Conservation (phyloP, 2,888 invertebrate genomes). For the Trissoscelio sp. region DNA sequence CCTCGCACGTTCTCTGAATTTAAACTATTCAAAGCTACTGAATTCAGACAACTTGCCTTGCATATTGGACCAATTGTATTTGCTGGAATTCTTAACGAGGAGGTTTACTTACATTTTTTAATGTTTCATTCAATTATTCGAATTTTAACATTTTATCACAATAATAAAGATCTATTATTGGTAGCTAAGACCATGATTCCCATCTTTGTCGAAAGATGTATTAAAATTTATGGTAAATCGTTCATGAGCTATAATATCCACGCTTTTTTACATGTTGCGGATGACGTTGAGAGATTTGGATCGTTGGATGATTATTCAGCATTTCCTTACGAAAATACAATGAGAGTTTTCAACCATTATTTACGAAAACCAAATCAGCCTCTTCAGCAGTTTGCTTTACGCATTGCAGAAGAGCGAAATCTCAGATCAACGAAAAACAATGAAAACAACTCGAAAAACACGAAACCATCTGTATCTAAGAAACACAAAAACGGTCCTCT, state of each 20-base stretch:
- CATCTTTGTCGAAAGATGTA: constrained; percentile 32
- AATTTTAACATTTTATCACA: constrained; percentile 20
- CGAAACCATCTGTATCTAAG: no score
- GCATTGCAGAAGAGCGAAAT: no score
- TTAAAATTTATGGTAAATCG: constrained; percentile 1
- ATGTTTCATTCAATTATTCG: constrained; percentile 68
- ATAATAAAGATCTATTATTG: background rate
- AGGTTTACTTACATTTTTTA: constrained; percentile 71
- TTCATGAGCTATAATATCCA: background rate
- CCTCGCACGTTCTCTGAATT: constrained; percentile 68
- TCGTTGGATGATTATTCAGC: constrained; percentile 7
- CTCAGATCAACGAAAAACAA: no score
- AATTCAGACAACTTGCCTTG: constrained; percentile 72
- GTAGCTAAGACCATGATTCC: constrained; percentile 29
- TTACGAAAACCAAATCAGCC: constrained; percentile 3
- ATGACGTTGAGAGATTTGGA: constrained; percentile 15
- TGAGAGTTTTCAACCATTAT: background rate
- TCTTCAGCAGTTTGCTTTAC: background rate
- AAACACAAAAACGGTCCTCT: no score
- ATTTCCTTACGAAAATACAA: constrained; percentile 26
- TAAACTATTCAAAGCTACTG: constrained; percentile 71
- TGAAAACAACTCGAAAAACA: no score
- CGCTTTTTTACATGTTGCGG: background rate
- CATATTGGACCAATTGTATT: constrained; percentile 74
- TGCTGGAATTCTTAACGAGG: constrained; percentile 57